Conservation (phyloP, 2,888 invertebrate species). For the Perizoma affinitatum region DNA sequence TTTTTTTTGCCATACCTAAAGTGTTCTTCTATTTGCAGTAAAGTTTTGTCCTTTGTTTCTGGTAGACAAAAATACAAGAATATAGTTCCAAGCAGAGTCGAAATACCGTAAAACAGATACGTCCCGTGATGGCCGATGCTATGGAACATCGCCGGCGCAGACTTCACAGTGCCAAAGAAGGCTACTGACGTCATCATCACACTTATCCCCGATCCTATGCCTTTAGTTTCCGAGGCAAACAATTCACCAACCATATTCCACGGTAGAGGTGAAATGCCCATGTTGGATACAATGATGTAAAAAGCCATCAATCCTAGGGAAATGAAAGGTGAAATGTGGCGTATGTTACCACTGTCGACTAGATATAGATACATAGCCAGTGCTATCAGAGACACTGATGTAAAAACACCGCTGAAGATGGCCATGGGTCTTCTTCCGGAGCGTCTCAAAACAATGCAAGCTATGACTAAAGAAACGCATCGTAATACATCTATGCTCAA, state of each 20-base stretch:
- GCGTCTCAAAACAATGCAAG: slow-evolving; percentile 85
- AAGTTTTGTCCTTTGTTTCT: slow-evolving; percentile 87
- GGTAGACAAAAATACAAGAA: slow-evolving; percentile 86
- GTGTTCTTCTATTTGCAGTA: slow-evolving; percentile 86
- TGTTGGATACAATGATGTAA: slow-evolving; percentile 84
- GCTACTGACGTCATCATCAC: slow-evolving; percentile 87
- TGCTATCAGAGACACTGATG: slow-evolving; percentile 82
- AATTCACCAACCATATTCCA: slow-evolving; percentile 91
- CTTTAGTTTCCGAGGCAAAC: slow-evolving; percentile 86
- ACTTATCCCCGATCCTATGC: slow-evolving; percentile 87
- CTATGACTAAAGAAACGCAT: slow-evolving; percentile 83
- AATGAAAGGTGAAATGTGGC: slow-evolving; percentile 60
- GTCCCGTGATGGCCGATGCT: slow-evolving; percentile 84
- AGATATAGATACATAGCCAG: slow-evolving; percentile 79
- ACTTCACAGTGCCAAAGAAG: slow-evolving; percentile 87
- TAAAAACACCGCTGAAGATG: slow-evolving; percentile 85
- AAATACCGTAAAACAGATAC: slow-evolving; percentile 85
- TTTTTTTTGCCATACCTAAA: slow-evolving; percentile 69
- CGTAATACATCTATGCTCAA: slow-evolving; percentile 86
- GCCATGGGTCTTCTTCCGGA: slow-evolving; percentile 86
- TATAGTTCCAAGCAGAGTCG: slow-evolving; percentile 84
- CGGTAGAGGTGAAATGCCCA: slow-evolving; percentile 87
- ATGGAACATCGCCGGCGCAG: slow-evolving; percentile 85
- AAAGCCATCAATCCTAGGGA: slow-evolving; percentile 81
- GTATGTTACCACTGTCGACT: slow-evolving; percentile 52